phyloP scores from a whole-genome alignment of 2,888 invertebrate genomes.

The Mythimna pallens region DNA sequence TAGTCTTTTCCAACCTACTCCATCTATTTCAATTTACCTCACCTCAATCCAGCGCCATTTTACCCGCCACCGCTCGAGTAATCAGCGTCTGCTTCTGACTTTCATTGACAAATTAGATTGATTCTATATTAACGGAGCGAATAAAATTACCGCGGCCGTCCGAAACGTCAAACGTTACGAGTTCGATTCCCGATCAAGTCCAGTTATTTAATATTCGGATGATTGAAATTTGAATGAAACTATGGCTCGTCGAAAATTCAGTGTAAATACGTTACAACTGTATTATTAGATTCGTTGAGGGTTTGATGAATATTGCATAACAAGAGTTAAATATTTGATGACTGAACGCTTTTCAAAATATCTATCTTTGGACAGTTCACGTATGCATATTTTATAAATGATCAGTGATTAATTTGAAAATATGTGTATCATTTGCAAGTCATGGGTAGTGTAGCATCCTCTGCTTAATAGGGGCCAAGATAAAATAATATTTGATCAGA shows the following conservation, averaged over 20 bases:
- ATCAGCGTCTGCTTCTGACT: slow-evolving; percentile 78
- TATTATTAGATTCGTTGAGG: neutral
- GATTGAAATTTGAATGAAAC: slow-evolving; percentile 65
- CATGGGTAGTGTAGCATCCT: neutral
- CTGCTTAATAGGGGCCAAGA: no score
- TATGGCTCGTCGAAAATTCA: neutral
- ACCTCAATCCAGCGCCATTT: slow-evolving; percentile 69
- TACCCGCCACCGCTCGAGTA: slow-evolving; percentile 60
- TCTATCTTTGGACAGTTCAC: neutral
- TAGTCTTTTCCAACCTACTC: neutral
- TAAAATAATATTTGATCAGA: no score
- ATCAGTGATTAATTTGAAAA: neutral
- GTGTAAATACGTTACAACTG: neutral
- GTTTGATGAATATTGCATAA: neutral
- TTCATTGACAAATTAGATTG: slow-evolving; percentile 85
- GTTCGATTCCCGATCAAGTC: slow-evolving; percentile 28
- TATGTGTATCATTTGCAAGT: neutral
- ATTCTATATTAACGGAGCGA: slow-evolving; percentile 78
- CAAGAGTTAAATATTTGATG: neutral
- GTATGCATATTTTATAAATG: neutral
- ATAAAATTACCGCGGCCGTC: slow-evolving; percentile 59
- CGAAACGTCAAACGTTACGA: slow-evolving; percentile 27
- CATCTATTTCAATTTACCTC: slow-evolving; percentile 29
- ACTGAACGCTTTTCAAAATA: neutral
- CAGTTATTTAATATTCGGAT: slow-evolving; percentile 55